Conservation (phyloP, 2,797 vertebrate genomes). For the Amblyraja radiata region DNA sequence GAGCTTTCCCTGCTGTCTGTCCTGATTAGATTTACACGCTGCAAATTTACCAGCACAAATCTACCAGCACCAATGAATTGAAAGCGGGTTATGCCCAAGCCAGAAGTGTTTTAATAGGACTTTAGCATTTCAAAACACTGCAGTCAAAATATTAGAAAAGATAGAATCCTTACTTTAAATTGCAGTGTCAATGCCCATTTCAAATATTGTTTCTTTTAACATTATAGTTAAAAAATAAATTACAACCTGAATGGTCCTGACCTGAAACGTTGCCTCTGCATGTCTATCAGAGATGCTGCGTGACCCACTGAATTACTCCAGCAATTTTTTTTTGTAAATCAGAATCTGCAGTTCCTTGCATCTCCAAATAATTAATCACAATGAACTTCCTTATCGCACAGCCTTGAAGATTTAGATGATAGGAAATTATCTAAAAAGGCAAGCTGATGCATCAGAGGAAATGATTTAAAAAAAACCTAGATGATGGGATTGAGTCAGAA, state of each 20-base stretch:
- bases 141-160: background rate
- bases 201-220: background rate
- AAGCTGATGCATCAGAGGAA: background rate
- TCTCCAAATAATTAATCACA: no score
- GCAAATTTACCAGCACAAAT: background rate
- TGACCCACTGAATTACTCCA: no score
- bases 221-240: background rate
- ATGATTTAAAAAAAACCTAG: background rate
- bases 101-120: background rate
- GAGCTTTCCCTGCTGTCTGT: background rate
- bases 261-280: no score
- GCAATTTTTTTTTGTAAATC: no score
- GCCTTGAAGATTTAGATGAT: background rate
- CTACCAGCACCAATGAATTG: background rate
- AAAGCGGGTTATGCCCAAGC: background rate
- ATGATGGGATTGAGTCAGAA: background rate
- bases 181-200: background rate
- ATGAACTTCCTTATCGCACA: background rate
- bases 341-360: no score
- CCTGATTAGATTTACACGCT: background rate
- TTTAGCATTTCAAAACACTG: background rate
- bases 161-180: background rate
- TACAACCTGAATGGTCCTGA: no score
- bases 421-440: background rate
- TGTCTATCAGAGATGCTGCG: no score